Evolutionary conservation across 2,888 invertebrate species (phyloP).

Genomic region (Leistus spinibarbis): DNA sequence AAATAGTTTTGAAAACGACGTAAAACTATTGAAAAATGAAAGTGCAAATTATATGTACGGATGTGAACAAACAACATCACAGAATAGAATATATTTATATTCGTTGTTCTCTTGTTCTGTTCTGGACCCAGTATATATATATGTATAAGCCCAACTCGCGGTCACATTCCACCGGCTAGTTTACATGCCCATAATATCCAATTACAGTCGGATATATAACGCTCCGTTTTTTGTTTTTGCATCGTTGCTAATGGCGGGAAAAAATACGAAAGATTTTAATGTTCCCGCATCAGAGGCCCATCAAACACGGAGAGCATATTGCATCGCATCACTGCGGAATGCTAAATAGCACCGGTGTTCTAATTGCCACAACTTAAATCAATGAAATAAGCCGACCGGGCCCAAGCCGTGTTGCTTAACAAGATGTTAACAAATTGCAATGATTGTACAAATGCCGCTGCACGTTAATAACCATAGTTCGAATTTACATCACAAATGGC

Average conservation of each 20-base stretch:
- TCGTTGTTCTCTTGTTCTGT: neutral
- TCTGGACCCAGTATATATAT: neutral
- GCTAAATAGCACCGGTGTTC: conserved; percentile 3
- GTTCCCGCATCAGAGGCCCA: neutral
- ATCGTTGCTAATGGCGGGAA: neutral
- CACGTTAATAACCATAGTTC: conserved; percentile 12
- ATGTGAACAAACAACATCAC: neutral
- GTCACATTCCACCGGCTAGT: conserved; percentile 53
- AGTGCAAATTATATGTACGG: neutral
- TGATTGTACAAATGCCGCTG: neutral
- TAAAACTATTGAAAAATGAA: too few relatives aligned
- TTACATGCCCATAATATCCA: conserved; percentile 55
- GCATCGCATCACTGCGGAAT: neutral
- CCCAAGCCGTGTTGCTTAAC: conserved; percentile 10
- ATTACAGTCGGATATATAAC: conserved; percentile 46
- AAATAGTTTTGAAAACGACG: too few relatives aligned
- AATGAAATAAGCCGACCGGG: neutral
- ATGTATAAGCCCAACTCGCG: neutral
- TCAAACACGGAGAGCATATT: neutral
- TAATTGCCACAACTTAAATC: conserved; percentile 8
- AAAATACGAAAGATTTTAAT: conserved; percentile 10
- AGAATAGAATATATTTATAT: neutral
- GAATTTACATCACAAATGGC: conserved; percentile 2
- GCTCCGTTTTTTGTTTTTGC: neutral
- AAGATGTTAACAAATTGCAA: conserved; percentile 35